Evolutionary conservation across 2,797 vertebrate genomes (phyloP).

Genomic region (Lithobates sylvaticus): DNA sequence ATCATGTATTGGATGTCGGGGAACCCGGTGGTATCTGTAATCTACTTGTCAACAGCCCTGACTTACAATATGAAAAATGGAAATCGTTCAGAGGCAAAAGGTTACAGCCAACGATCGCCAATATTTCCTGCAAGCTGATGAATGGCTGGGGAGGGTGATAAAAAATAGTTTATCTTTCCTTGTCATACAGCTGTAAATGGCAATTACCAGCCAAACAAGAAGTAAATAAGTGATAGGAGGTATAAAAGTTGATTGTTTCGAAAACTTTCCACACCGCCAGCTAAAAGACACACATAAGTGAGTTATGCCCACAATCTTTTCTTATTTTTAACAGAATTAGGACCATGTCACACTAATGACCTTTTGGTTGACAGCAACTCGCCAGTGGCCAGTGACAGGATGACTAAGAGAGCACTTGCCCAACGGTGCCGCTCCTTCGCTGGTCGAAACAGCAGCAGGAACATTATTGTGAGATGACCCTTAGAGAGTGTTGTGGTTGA

Average conservation of each 20-base stretch:
- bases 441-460: no score
- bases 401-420: no score
- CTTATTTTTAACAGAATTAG: background rate
- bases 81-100: slow-evolving; percentile 18
- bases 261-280: background rate
- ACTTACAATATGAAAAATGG: background rate
- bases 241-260: background rate
- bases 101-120: background rate
- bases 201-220: background rate
- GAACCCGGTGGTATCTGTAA: slow-evolving; percentile 8
- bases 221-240: background rate
- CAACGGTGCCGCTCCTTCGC: no score
- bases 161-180: background rate
- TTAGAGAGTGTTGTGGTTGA: background rate
- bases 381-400: no score
- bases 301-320: background rate
- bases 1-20: slow-evolving; percentile 7
- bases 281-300: background rate
- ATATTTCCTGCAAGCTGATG: background rate
- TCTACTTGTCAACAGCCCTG: slow-evolving; percentile 10
- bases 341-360: no score
- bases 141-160: background rate
- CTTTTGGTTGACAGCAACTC: no score
- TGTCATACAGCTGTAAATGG: background rate
- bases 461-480: no score